Conservation (phyloP, 1,140 invertebrate species). For the Brachionus rubens region DNA sequence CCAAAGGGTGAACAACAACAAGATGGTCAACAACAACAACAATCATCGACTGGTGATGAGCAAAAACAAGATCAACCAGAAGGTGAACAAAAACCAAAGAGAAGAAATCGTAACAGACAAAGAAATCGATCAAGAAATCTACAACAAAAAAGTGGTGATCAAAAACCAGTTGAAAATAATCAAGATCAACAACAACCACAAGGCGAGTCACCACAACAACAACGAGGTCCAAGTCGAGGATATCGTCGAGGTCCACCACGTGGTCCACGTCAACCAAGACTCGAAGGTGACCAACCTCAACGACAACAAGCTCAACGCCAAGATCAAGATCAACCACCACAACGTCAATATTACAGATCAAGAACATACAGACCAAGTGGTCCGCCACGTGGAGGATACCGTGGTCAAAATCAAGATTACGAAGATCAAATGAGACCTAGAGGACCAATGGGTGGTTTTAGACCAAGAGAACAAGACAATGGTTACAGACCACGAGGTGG, state of each 20-base stretch:
- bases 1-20: background rate
- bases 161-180: background rate
- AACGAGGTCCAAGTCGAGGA: background rate
- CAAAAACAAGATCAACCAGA: background rate
- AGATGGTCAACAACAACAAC: background rate
- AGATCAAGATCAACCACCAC: background rate
- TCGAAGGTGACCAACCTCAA: background rate
- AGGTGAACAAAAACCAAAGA: background rate
- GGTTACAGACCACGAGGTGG: slow-evolving; percentile 4
- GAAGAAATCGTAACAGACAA: background rate
- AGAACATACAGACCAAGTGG: background rate
- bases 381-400: background rate
- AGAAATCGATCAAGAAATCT: background rate
- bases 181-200: background rate
- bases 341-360: background rate
- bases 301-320: no score
- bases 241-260: background rate
- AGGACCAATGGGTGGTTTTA: slow-evolving; percentile 18
- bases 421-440: slow-evolving; percentile 34
- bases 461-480: background rate
- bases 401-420: no score
- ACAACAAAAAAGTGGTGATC: background rate
- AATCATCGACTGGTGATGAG: background rate
- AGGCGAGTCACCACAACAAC: background rate
- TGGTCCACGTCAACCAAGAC: background rate